Conservation (phyloP, 2,113 vertebrate genomes). For the Phocoena phocoena region DNA sequence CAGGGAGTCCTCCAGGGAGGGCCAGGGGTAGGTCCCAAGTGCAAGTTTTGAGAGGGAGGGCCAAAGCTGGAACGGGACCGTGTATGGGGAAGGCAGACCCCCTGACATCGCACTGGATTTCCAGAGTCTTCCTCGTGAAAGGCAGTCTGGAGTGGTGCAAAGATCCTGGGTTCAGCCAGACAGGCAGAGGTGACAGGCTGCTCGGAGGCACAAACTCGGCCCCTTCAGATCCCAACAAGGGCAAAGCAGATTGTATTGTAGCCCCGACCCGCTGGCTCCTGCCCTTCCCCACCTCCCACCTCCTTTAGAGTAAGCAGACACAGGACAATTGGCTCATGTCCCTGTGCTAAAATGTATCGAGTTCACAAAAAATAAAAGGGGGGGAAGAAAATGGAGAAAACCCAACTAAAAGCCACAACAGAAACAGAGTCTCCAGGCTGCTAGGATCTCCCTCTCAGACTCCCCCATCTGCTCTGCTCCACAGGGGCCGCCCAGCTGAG, state of each 20-base stretch:
- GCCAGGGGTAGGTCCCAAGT: not conserved
- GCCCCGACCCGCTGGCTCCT: not conserved
- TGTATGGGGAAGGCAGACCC: not conserved
- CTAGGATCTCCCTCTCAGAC: conserved; percentile 51
- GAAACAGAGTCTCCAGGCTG: not conserved
- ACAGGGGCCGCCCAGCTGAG: conserved; percentile 39
- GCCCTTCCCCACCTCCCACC: too few relatives aligned
- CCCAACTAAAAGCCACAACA: not conserved
- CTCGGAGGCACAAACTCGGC: rapidly evolving
- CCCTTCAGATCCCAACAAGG: not conserved
- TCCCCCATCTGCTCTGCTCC: conserved; percentile 57
- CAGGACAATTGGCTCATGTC: not conserved
- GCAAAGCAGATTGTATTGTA: not conserved
- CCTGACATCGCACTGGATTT: not conserved
- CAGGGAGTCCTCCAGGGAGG: not conserved
- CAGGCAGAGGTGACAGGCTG: not conserved
- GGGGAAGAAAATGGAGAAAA: not conserved
- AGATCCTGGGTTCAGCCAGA: not conserved
- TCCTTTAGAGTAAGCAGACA: not conserved
- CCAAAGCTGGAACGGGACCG: not conserved
- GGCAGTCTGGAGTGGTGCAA: not conserved
- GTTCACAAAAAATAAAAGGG: not conserved
- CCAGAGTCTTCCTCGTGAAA: not conserved
- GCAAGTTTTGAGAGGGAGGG: not conserved
- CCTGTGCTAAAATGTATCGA: not conserved